These are phyloP conservation scores for Oreochromis niloticus DNA, from an alignment of 2,113 vertebrate genomes.

Conservation along the genomic window DNA sequence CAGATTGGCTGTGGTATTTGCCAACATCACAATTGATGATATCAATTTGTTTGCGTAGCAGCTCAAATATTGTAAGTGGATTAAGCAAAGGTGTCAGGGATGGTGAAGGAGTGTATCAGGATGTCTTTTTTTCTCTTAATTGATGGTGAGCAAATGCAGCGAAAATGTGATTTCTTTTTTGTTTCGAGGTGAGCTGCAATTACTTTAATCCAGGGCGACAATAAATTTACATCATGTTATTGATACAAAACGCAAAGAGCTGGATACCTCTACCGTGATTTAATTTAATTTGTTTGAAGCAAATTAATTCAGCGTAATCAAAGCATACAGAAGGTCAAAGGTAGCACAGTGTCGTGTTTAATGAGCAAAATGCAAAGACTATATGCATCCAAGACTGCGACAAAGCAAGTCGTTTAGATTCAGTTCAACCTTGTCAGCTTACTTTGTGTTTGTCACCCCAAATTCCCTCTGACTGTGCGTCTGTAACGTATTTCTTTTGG, in stretches of 20 bases:
- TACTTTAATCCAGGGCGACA: not conserved
- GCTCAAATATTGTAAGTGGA: constrained; percentile 79
- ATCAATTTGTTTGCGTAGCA: constrained; percentile 96
- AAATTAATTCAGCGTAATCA: not conserved
- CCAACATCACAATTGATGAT: constrained; percentile 97
- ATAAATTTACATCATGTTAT: not conserved
- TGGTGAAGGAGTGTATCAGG: constrained; percentile 41
- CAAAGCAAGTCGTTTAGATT: not conserved
- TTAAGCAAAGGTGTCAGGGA: constrained; percentile 72
- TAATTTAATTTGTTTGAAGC: not conserved
- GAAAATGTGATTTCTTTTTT: not conserved
- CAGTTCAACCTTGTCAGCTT: not conserved
- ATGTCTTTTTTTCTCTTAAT: constrained; percentile 48
- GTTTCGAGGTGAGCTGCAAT: constrained; percentile 15
- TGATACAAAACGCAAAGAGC: not conserved
- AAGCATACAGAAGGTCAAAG: not conserved
- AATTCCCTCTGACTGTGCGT: not conserved
- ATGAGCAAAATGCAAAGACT: not conserved
- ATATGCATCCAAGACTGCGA: not conserved
- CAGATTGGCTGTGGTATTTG: constrained; percentile 94
- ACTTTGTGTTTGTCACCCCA: not conserved
- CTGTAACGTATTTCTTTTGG: not conserved
- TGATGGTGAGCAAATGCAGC: constrained; percentile 13
- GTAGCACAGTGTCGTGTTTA: not conserved
- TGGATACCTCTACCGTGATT: not conserved